Evolutionary conservation across 2,888 invertebrate genomes (phyloP).

Genomic region (Zhuqinia jingwanae): DNA sequence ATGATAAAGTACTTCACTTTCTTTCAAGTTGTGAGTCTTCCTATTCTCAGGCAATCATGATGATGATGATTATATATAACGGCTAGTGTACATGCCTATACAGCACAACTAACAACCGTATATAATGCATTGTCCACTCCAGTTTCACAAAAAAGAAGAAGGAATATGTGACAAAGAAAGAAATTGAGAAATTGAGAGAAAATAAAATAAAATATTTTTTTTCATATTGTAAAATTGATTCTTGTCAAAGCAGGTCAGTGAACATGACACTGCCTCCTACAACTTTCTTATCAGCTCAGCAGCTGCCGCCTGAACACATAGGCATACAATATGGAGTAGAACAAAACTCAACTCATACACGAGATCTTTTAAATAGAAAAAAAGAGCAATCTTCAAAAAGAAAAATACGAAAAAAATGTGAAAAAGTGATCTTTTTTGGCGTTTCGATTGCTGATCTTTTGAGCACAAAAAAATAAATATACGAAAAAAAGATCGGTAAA

Average conservation of each 20-base stretch:
- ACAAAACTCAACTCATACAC: neutral
- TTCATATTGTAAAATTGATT: slow-evolving; percentile 38
- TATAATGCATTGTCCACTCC: slow-evolving; percentile 7
- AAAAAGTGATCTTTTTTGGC: too few species aligned
- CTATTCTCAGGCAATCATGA: neutral
- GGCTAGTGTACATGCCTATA: too few species aligned
- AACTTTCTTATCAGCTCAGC: neutral
- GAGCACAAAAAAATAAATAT: too few species aligned
- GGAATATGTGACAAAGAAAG: neutral
- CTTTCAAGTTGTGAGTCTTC: neutral
- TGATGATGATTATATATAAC: neutral
- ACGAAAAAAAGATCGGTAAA: too few species aligned
- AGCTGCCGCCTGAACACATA: neutral
- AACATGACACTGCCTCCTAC: neutral
- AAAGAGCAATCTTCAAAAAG: neutral
- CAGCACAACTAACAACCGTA: too few species aligned
- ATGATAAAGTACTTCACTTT: slow-evolving; percentile 29
- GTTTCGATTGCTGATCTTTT: too few species aligned
- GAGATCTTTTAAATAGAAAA: neutral
- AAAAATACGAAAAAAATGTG: too few species aligned
- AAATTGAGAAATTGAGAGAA: neutral
- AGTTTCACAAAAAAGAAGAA: neutral
- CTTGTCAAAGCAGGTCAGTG: slow-evolving; percentile 12
- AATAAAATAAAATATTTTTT: slow-evolving; percentile 22
- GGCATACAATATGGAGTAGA: too few species aligned